Evolutionary conservation across 2,797 vertebrate species (phyloP), one percentile per base, ranked within the genome.

Genomic region (Malurus leucopterus): DNA sequence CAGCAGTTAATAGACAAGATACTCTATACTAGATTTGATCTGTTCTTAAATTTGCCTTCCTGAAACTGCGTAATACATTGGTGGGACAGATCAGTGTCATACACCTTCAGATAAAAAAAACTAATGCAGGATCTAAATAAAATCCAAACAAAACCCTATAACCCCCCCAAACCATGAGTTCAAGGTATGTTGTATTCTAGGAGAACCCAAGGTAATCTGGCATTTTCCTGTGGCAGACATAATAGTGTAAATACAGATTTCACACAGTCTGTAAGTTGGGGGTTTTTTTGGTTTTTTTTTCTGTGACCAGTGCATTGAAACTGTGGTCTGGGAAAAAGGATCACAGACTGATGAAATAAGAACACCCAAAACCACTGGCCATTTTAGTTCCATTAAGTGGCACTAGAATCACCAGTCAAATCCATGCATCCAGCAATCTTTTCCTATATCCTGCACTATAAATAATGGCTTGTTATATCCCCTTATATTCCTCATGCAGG

Each of bases 1-100:
- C 81, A 95, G 91, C 70, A 89, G 72, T 49, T 80, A 77, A 91
- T 16, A 93, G 89, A 70, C 46, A 84, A 84, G 74, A 27, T 64
- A 41, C 6, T 67, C 46, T 55, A 19, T 13, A 34, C 44, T 32
- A 81, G 57, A 89, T 91, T 71, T 84, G 77, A 74, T 76, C 68
- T 91, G 59, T 58, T 81, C 50, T 84, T 65, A 82, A 77, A 84
- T 73, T 77, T 61, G 20, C 47, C 32, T 86, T 82, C 51, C 62
- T 71, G 34, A 74, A 36, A 82, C 69, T 72, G 41, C 20, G 13
- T 18, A 82, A 84, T 54, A 62, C 4, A 6, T 58, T 55, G 79
- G 79, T 62, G 71, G 71, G 69, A 51, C 10, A 86, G 69, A 74
- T 82, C 3, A 84, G 26, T n/a, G 67, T 50, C 6, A 5, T 15